phyloP scores from a whole-genome alignment of 1,140 invertebrate genomes.

The Daktulosphaira vitifoliae region DNA sequence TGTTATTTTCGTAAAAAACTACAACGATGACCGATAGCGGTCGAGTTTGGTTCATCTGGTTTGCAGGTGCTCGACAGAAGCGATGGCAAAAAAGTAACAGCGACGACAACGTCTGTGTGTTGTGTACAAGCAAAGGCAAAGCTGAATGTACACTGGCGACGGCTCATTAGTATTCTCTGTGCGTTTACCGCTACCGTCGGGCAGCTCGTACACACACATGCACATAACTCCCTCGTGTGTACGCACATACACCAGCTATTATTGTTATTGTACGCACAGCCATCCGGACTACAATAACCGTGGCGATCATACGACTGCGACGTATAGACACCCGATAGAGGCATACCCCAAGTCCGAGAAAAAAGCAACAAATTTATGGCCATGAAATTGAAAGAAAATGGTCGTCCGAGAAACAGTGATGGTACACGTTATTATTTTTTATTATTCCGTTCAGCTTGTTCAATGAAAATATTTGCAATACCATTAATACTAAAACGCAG shows the following conservation, averaged over 20 bases:
- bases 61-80: no score
- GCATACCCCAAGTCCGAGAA: no score
- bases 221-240: neutral
- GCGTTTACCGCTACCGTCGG: neutral
- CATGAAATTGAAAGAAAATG: conserved; percentile 17
- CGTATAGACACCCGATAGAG: neutral
- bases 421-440: no score
- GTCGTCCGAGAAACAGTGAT: no score
- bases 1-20: no score
- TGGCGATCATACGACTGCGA: neutral
- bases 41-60: no score
- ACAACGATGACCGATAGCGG: neutral
- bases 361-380: neutral
- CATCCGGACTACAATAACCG: conserved; percentile 23
- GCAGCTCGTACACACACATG: neutral
- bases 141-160: neutral
- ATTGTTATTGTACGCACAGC: no score
- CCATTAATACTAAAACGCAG: no score
- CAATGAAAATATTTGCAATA: no score
- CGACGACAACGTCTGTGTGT: conserved; percentile 2
- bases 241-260: neutral
- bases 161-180: conserved; percentile 16
- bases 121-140: neutral
- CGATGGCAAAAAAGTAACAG: neutral
- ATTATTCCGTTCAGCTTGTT: no score